phyloP scores from a whole-genome alignment of 1,140 invertebrate genomes.

The Lycorma delicatula region DNA sequence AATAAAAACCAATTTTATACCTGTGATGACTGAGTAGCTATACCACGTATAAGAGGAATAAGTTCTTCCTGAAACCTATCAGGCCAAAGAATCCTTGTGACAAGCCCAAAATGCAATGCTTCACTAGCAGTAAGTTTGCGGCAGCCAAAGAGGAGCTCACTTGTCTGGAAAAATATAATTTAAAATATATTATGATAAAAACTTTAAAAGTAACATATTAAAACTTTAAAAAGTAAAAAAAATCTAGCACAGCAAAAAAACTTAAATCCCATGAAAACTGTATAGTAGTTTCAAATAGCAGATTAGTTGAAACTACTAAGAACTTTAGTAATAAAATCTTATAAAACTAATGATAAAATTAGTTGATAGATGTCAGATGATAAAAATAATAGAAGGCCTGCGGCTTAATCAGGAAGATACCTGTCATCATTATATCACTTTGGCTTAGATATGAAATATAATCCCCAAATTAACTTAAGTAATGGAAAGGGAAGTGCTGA shows the following conservation, averaged over 20 bases:
- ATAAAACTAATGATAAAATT: too few species aligned
- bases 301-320: too few species aligned
- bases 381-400: too few species aligned
- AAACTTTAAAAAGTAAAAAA: neutral
- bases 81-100: conserved; percentile 61
- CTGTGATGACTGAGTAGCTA: conserved; percentile 54
- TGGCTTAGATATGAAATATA: too few species aligned
- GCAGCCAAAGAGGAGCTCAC: conserved; percentile 57
- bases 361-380: too few species aligned
- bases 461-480: too few species aligned
- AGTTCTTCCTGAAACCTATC: conserved; percentile 57
- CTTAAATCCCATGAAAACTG: neutral
- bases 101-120: conserved; percentile 56
- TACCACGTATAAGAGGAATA: conserved; percentile 47
- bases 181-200: conserved; percentile 3
- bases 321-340: too few species aligned
- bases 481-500: too few species aligned
- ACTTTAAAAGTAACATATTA: neutral
- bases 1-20: too few species aligned
- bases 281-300: too few species aligned
- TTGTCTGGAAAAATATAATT: conserved; percentile 45
- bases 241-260: neutral
- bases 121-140: conserved; percentile 59
- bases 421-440: too few species aligned
- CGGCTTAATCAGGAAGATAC: too few species aligned